These are phyloP conservation scores for Eupithecia inturbata DNA, from an alignment of 2,888 invertebrate species.

Conservation along the genomic window DNA sequence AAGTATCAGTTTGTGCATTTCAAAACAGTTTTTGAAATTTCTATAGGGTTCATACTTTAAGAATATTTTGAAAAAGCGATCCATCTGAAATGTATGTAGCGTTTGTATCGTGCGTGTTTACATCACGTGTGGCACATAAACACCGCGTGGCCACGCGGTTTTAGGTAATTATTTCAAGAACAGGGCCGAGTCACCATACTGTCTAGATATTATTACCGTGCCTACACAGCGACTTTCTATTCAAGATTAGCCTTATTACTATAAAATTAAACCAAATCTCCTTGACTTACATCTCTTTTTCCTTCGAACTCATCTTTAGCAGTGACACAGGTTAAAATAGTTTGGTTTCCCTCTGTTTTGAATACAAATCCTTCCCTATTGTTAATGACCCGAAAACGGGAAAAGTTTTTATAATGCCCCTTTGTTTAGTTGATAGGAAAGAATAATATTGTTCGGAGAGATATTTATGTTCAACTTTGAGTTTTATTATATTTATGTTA, in stretches of 20 bases:
- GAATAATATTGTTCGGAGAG: constrained; percentile 12
- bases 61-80: too few species aligned
- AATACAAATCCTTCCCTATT: constrained; percentile 42
- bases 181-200: too few species aligned
- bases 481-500: constrained; percentile 17
- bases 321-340: constrained; percentile 18
- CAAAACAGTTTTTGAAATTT: too few species aligned
- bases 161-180: too few species aligned
- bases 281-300: background rate
- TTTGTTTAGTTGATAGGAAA: constrained; percentile 34
- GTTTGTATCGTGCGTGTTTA: too few species aligned
- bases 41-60: too few species aligned
- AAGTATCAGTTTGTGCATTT: too few species aligned
- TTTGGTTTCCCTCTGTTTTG: constrained; percentile 35
- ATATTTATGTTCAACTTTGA: constrained; percentile 22
- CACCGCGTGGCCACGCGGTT: too few species aligned
- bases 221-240: too few species aligned
- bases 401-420: constrained; percentile 35
- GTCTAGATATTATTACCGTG: too few species aligned
- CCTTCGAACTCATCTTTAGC: background rate
- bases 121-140: too few species aligned
- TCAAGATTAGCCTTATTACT: background rate
- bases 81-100: too few species aligned
- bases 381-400: constrained; percentile 43
- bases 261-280: background rate